Evolutionary conservation across 53 echinoderm and acorn worm genomes (phyloP), one percentile per base, ranked within the genome.

Genomic region (Holothuria leucospilota): DNA sequence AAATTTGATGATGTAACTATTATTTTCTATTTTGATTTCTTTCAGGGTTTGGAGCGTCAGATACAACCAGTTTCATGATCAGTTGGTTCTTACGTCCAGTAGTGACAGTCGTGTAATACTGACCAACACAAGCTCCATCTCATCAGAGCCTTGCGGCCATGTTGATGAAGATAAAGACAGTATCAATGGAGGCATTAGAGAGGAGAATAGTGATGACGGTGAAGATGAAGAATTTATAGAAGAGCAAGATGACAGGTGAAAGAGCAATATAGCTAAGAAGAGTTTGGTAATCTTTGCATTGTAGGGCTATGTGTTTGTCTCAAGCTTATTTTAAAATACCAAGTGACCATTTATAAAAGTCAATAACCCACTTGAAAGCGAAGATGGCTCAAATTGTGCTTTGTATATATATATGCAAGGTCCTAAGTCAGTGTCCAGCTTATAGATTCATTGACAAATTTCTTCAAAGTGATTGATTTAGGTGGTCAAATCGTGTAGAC

Each of bases 61-160:
- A 39, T 97, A 95, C 82, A 98, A 98, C 86, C 98, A 98, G 87
- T 98, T 98, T 72, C 98, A 98, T 65, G 98, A 98, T 71, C 97
- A 98, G 70, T 85, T 98, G 18, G 92, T 98, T 49, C 86, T 98
- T 16, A 88, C 92, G 14, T 98, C 98, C 49, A 98, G 98, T 86
- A 98, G 98, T 68, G 98, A 98, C 68, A 98, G 98, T 66, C 71
- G 98, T 6, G 98, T 98, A 39, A 93, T 94, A 38, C 80, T 98
- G 9, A 95, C 93, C 74, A 98, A 95, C 51, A 88, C 93, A 1
- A 59, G 93, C 14, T 98, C 98, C 61, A 93, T 98, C 85, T 95
- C 95, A 41, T 95, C 98, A 1, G 98, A 98, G 84, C 98, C 98
- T 1, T 98, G 90, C 62, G 94, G 93, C 27, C 93, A 95, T 81